A percentile compares a stretch with the other conserved stretches of the same genome.
Evolutionary conservation across 2,888 invertebrate species (phyloP).

Genomic region (Drosophila stalkeri): DNA sequence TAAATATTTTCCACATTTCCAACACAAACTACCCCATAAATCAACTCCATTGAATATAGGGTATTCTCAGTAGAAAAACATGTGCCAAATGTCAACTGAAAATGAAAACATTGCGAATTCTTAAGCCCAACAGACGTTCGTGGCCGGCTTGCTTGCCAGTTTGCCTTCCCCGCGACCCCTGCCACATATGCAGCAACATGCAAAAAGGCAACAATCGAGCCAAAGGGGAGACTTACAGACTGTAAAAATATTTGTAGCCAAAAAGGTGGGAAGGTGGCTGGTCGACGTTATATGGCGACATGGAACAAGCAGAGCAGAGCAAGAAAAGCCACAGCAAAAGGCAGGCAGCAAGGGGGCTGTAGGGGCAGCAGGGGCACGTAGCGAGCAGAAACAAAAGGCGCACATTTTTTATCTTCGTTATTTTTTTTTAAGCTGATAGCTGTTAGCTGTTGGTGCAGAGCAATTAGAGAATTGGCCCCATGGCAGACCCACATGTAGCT

Average conservation of each 20-base stretch:
- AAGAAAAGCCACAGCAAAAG: slow-evolving; percentile 13
- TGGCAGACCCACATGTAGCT: slow-evolving; percentile 21
- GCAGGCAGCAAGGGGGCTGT: neutral
- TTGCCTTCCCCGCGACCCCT: neutral
- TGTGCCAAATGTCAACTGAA: slow-evolving; percentile 59
- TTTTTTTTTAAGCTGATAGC: neutral
- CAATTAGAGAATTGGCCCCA: slow-evolving; percentile 72
- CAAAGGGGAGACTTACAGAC: slow-evolving; percentile 16
- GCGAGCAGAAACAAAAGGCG: neutral
- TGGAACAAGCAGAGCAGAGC: slow-evolving; percentile 49
- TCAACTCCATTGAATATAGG: neutral
- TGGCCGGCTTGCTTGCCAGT: neutral
- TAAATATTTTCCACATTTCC: neutral
- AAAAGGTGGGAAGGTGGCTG: slow-evolving; percentile 46
- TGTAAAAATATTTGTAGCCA: slow-evolving; percentile 34
- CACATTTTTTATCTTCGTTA: neutral
- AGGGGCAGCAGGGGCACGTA: too few relatives aligned
- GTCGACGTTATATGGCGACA: slow-evolving; percentile 53
- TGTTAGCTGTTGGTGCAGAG: slow-evolving; percentile 50
- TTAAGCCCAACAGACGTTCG: slow-evolving; percentile 22
- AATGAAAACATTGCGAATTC: slow-evolving; percentile 70
- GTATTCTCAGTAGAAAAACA: slow-evolving; percentile 36
- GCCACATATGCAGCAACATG: slow-evolving; percentile 36
- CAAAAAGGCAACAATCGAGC: slow-evolving; percentile 14
- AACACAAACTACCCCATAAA: neutral